Base-by-base conservation (phyloP, 1,140 invertebrate genomes). In the Sitophilus oryzae region DNA sequence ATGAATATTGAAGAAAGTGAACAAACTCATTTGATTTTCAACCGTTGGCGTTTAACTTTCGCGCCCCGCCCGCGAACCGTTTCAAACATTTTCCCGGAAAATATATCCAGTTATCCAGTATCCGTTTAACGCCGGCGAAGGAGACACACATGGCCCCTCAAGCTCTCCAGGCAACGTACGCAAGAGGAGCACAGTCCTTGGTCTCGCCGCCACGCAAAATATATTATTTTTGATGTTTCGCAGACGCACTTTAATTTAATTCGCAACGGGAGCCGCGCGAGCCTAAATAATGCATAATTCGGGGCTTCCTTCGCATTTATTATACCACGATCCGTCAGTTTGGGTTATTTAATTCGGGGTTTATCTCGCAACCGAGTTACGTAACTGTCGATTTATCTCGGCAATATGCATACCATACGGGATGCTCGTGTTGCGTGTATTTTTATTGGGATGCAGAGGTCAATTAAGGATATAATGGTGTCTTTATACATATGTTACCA, bases 171-270 rank as follows among this genome's bases (percentile, higher is more conserved):
- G 44, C 55, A 58, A 49, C 55, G 58, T 64, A 66, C 60, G 62
- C 66, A 66, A 59, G 51, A 42, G 56, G 63, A 59, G 49, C 58
- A n/a, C n/a, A n/a, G 42, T 54, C 45, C 61, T 55, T 48, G 56
- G 41, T 18, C 41, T 45, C 51, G 51, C 51, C 58, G 41, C 25
- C 41, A 53, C 51, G 51, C 51, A 53, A 53, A 61, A 64, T 66
- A 64, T 61, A 66, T 68, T 65, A 66, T 66, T 66, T 65, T 64
- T 68, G 66, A 68, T 66, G 60, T 57, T 68, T 51, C 52, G 61
- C 66, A 68, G 66, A 68, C 62, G 59, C 61, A 62, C 61, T 64
- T 65, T 68, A 68, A 68, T 68, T 68, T 65, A 68, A 68, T 68
- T 66, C 63, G 53, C 59, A 38, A 59, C 56, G 61, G 66, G 63